phyloP scores from a whole-genome alignment of 2,113 vertebrate species.

The zebrafish (Danio rerio) region GRCz12tu NC_133184.1:44548501-44549000 shows the following conservation, averaged over 20 bases:
- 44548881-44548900: neutral
- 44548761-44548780: conserved; percentile 98
- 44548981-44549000: neutral
- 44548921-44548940: too few relatives aligned
- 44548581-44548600: conserved; percentile 91
- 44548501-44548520: neutral
- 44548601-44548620: conserved; percentile 88
- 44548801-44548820: conserved; percentile 87
- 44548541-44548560: conserved; percentile 97
- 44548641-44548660: conserved; percentile 86
- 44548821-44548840: neutral
- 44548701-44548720: conserved; percentile 93
- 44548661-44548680: conserved; percentile 93
- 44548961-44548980: neutral
- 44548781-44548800: conserved; percentile 95
- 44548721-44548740: conserved; percentile 93
- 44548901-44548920: too few relatives aligned
- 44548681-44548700: conserved; percentile 92
- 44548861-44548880: neutral
- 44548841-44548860: neutral
- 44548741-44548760: conserved; percentile 88
- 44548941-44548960: neutral
- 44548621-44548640: conserved; percentile 86
- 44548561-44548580: conserved; percentile 95
- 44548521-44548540: conserved; percentile 43